Evolutionary conservation across 2,113 vertebrate genomes (phyloP), one percentile per base, ranked within the genome.

Genomic region (Scolopax mira): DNA sequence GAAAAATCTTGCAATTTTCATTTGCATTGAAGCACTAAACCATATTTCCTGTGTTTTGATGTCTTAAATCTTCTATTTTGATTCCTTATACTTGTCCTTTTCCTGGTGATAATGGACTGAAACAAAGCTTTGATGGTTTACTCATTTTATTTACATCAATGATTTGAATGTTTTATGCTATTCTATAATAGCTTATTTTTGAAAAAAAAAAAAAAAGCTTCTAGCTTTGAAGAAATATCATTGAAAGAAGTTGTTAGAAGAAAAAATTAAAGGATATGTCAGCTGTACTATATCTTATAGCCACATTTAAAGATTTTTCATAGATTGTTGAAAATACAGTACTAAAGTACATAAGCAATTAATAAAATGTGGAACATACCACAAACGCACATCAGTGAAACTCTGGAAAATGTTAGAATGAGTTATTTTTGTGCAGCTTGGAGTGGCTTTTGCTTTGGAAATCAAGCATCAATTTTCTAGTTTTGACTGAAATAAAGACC

Each of bases 401-500:
- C 83, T 85, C 94, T 92, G 96, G 94, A 97, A 96, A 96, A 93
- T 79, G 86, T 96, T 97, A 94, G 77, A 95, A 97, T 94, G 79
- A 97, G 97, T 96, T 97, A 86, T 88, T 98, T 98, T 96, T 94
- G 79, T 95, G 72, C 90, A 86, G 24, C 77, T 94, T 96, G 94
- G 89, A 90, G 82, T 96, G 88, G 54, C 85, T 85, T 94, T 96
- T 97, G 92, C 96, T 98, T 97, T 97, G 95, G 95, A 98, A 97
- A 97, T 91, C 93, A 89, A 95, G 79, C 90, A 96, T 97, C 96
- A 91, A 44, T 97, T 98, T 98, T 91, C 93, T 96, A 94, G 74
- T 96, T 97, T 97, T 96, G 74, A 95, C 85, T 97, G 91, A 96
- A 95, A 96, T 97, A 71, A 96, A 82, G 98, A 98, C 98, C 98